These are phyloP conservation scores for Thalassaphorura encarpata DNA, from an alignment of 1,140 invertebrate species.

Conservation along the genomic window DNA sequence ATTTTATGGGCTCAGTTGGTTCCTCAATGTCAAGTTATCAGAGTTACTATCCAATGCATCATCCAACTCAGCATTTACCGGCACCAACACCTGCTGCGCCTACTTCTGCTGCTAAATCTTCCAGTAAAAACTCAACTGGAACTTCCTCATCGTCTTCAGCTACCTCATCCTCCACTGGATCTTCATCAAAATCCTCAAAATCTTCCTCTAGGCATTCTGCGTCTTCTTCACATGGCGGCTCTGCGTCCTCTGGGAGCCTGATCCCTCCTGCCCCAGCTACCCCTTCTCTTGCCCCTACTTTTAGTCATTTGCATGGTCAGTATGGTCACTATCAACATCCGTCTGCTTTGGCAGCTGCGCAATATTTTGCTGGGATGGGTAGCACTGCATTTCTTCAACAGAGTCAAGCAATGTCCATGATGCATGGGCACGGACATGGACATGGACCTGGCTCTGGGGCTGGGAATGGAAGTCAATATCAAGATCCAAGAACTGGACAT, in stretches of 20 bases:
- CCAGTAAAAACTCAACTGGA: too few species aligned
- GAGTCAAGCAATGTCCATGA: conserved; percentile 9
- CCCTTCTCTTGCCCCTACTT: not conserved
- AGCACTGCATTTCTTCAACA: conserved; percentile 11
- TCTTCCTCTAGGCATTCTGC: not conserved
- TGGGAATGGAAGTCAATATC: conserved; percentile 11
- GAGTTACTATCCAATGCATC: conserved; percentile 1
- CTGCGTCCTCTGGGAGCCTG: conserved; percentile 3
- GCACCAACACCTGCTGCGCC: not conserved
- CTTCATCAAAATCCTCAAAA: conserved; percentile 1
- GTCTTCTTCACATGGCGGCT: not conserved
- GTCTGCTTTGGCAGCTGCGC: too few species aligned
- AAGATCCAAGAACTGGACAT: conserved; percentile 19
- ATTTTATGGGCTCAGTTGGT: not conserved
- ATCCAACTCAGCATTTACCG: not conserved
- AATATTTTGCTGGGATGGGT: conserved; percentile 9
- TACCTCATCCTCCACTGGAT: too few species aligned
- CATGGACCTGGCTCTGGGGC: not conserved
- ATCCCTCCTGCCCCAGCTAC: not conserved
- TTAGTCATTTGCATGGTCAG: not conserved
- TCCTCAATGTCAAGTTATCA: not conserved
- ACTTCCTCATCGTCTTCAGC: too few species aligned
- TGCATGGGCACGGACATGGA: conserved; percentile 11
- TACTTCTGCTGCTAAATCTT: not conserved
- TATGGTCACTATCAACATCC: conserved; percentile 2